Evolutionary conservation across 2,113 vertebrate species (phyloP), one percentile per base, ranked within the genome.

Genomic region (Marcusenius ussheri): DNA sequence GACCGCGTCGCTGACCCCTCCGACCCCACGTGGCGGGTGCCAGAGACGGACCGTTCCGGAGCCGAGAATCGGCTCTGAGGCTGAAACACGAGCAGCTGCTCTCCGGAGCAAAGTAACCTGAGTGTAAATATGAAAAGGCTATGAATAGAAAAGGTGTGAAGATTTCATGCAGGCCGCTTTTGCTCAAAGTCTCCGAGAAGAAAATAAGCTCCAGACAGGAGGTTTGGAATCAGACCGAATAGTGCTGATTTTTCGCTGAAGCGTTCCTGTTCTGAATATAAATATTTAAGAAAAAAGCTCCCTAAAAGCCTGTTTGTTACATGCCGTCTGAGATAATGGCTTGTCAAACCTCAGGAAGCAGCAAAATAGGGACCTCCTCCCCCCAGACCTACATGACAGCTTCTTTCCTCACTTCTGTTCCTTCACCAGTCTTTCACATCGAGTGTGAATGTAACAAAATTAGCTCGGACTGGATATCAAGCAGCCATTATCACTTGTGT

Each of bases 1-100:
- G 89, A 94, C 90, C 91, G 89, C 62, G 87, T 53, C 15, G 35
- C 89, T 77, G 91, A 47, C 31, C 35, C 13, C 45, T 10, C 83
- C 45, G 3, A 21, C 24, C 83, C 45, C 83, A 24, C 24, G 45
- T 4, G 39, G 19, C 4, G 45, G 5, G n/a, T 11, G 35, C 31
- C 35, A 42, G 47, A 27, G 85, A 15, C 24, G 15, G 85, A 87
- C 50, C 5, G 15, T 56, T 87, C n/a, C 13, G 45, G 17, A 27
- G 47, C 46, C 10, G 46, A 15, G n/a, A 49, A 86, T n/a, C 35
- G 5, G 66, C 74, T 31, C 35, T 5, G 83, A 70, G 66, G 77
- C n/a, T 51, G n/a, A 70, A 66, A 74, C 88, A 83, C 31, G 24
- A 8, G 47, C 46, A 77, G 42, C 83, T 47, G 83, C 83, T 49